Evolutionary conservation across 1,140 invertebrate species (phyloP).

Genomic region (Geopemphigus sp.): DNA sequence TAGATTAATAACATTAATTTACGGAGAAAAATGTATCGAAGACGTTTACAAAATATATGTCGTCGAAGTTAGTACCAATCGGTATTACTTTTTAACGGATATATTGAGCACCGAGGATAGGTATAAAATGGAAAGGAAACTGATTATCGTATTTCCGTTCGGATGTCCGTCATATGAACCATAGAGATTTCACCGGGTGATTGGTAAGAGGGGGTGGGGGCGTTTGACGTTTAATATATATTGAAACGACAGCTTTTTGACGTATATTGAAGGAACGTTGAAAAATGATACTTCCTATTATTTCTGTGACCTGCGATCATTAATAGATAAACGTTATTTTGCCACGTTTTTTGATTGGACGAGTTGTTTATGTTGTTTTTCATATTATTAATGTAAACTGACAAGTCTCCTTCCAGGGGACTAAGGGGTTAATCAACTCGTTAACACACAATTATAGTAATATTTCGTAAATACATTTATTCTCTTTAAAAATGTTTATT

Average conservation of each 20-base stretch:
- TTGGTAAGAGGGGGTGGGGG: neutral
- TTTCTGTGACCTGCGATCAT: constrained; percentile 21
- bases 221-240: constrained; percentile 11
- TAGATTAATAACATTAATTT: no score
- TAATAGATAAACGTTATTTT: constrained; percentile 29
- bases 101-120: neutral
- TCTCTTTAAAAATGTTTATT: neutral
- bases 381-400: neutral
- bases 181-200: constrained; percentile 24
- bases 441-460: neutral
- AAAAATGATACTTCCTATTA: constrained; percentile 45
- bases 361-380: constrained; percentile 7
- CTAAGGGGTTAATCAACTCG: neutral
- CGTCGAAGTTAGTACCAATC: neutral
- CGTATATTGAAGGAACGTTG: constrained; percentile 36
- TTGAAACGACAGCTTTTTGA: constrained; percentile 38
- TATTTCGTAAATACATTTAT: neutral
- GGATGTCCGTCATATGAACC: constrained; percentile 33
- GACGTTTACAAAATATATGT: neutral
- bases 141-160: constrained; percentile 35
- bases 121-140: neutral
- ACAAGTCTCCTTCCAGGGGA: no score
- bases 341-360: neutral
- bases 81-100: neutral
- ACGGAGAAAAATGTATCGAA: no score